These are phyloP conservation scores for Diabrotica undecimpunctata DNA, from an alignment of 1,140 invertebrate species.

Conservation along the genomic window DNA sequence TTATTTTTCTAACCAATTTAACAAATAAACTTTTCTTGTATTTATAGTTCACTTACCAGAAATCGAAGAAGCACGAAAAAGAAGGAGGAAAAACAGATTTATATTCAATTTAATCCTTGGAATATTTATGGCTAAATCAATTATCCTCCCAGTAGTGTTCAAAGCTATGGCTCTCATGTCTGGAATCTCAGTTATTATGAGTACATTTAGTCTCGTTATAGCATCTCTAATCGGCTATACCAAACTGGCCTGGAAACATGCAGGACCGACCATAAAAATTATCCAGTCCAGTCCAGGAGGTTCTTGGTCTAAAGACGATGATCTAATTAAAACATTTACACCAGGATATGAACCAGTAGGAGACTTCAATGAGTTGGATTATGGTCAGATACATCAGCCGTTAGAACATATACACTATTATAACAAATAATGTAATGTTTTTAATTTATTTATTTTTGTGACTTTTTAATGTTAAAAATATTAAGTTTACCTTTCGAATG, in stretches of 20 bases:
- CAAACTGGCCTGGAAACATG: constrained; percentile 20
- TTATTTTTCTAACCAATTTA: no score
- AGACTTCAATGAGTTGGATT: not conserved
- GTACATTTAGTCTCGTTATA: constrained; percentile 35
- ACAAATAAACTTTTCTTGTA: not conserved
- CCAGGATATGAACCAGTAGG: not conserved
- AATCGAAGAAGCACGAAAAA: not conserved
- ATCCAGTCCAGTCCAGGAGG: not conserved
- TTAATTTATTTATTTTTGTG: no score
- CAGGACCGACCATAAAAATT: not conserved
- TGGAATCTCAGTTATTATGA: constrained; percentile 35
- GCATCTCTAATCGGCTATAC: constrained; percentile 38
- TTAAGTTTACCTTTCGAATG: no score
- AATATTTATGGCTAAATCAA: constrained; percentile 35
- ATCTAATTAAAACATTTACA: not conserved
- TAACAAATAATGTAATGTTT: no score
- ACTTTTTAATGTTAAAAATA: no score
- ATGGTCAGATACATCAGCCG: no score
- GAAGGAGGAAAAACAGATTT: constrained; percentile 1
- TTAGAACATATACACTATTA: no score
- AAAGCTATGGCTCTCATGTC: constrained; percentile 42
- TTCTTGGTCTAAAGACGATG: constrained; percentile 2
- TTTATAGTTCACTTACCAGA: not conserved
- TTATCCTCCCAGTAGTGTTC: constrained; percentile 38
- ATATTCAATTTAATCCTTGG: not conserved